Conservation (phyloP, 2,797 vertebrate species). For the Coilia nasus region DNA sequence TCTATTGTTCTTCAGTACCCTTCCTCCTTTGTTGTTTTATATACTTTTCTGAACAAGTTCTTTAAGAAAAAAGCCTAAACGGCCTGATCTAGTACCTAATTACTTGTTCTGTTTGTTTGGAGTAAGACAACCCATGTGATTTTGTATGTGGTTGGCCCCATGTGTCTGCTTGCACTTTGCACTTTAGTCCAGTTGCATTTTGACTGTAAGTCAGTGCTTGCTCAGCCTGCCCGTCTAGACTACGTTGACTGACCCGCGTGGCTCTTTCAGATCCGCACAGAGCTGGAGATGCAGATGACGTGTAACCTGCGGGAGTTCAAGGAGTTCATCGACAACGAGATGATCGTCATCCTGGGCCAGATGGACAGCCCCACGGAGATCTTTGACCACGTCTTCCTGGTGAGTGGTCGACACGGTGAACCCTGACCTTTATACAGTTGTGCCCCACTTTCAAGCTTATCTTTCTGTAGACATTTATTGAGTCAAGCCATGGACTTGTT, state of each 20-base stretch:
- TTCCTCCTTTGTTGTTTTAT: not conserved
- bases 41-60: not conserved
- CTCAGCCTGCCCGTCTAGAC: not conserved
- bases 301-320: constrained; percentile 96
- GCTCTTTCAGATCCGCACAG: constrained; percentile 86
- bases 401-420: constrained; percentile 60
- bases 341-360: constrained; percentile 97
- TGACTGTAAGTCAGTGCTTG: not conserved
- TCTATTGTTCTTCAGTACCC: not conserved
- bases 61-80: too few relatives aligned
- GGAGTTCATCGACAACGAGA: constrained; percentile 98
- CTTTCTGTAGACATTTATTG: not conserved
- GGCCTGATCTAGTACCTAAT: too few relatives aligned
- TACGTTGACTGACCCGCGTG: not conserved
- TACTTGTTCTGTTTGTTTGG: too few relatives aligned
- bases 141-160: too few relatives aligned
- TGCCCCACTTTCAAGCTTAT: not conserved
- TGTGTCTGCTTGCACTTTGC: not conserved
- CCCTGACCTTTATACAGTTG: not conserved
- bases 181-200: not conserved
- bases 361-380: constrained; percentile 98
- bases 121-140: too few relatives aligned
- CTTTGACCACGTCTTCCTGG: constrained; percentile 95
- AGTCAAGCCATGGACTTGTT: too few relatives aligned
- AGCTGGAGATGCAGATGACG: constrained; percentile 97